A percentile compares a stretch with the other conserved stretches of the same genome.
Conservation (phyloP, 2,888 invertebrate species). For the Carterocephalus palaemon region DNA sequence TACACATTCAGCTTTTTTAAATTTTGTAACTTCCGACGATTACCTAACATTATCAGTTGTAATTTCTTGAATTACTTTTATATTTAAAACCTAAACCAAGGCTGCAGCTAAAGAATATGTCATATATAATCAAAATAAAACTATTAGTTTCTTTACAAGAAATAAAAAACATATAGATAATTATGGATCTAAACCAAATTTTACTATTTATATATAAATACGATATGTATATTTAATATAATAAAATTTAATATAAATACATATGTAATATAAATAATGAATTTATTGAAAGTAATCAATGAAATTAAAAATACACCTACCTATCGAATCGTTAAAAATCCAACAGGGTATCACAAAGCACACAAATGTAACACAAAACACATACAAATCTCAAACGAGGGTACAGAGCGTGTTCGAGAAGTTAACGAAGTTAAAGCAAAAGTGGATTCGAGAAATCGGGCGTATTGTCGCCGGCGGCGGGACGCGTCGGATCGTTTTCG, state of each 20-base stretch:
- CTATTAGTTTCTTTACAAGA: no score
- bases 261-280: no score
- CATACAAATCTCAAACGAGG: constrained; percentile 43
- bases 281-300: no score
- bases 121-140: no score
- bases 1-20: constrained; percentile 47
- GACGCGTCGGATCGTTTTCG: constrained; percentile 80
- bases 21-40: constrained; percentile 60
- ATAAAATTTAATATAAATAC: no score
- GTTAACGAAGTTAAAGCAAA: constrained; percentile 61
- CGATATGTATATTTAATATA: no score
- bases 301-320: constrained; percentile 49
- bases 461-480: constrained; percentile 73
- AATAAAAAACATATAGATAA: no score
- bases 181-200: no score
- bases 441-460: constrained; percentile 67
- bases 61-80: constrained; percentile 32
- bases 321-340: constrained; percentile 47
- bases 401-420: constrained; percentile 51
- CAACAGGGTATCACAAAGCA: constrained; percentile 48
- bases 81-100: constrained; percentile 12
- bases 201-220: no score
- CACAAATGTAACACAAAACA: constrained; percentile 54
- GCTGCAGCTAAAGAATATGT: not conserved
- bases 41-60: constrained; percentile 48